Conservation (phyloP, 2,888 invertebrate species). For the Schizotus pectinicornis region DNA sequence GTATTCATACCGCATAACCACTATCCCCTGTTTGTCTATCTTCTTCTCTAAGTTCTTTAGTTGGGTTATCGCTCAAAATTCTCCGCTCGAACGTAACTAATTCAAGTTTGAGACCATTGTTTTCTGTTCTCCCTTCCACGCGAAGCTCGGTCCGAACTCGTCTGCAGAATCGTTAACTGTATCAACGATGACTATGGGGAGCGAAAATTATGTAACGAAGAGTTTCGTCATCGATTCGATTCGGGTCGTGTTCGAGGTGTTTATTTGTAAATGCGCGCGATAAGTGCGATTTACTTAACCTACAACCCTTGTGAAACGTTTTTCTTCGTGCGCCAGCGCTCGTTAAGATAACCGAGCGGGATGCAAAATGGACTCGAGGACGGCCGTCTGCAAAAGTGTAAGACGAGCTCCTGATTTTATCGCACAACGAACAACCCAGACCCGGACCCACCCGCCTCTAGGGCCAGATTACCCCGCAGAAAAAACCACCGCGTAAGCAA, state of each 20-base stretch:
- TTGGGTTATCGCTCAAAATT: constrained; percentile 59
- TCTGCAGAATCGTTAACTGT: constrained; percentile 23
- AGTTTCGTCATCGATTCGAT: background rate
- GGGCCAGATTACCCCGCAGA: background rate
- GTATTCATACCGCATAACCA: constrained; percentile 47
- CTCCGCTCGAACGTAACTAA: constrained; percentile 60
- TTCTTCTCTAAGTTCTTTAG: constrained; percentile 55
- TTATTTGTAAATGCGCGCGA: constrained; percentile 44
- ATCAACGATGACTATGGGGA: constrained; percentile 15
- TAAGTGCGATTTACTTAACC: constrained; percentile 41
- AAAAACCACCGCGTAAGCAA: background rate
- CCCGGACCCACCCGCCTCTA: background rate
- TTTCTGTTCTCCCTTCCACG: constrained; percentile 44
- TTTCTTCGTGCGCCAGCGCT: constrained; percentile 34
- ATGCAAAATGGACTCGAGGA: constrained; percentile 42
- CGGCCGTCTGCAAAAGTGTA: constrained; percentile 31
- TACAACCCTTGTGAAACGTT: constrained; percentile 36
- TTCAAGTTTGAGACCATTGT: constrained; percentile 60
- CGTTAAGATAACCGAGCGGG: constrained; percentile 42
- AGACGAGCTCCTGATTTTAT: constrained; percentile 36
- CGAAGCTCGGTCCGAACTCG: constrained; percentile 11
- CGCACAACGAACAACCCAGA: constrained; percentile 10
- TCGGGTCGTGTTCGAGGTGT: constrained; percentile 30
- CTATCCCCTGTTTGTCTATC: constrained; percentile 49
- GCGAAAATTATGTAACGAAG: constrained; percentile 8